Evolutionary conservation across 2,888 invertebrate genomes (phyloP).

Genomic region (Malthinus flaveolus): DNA sequence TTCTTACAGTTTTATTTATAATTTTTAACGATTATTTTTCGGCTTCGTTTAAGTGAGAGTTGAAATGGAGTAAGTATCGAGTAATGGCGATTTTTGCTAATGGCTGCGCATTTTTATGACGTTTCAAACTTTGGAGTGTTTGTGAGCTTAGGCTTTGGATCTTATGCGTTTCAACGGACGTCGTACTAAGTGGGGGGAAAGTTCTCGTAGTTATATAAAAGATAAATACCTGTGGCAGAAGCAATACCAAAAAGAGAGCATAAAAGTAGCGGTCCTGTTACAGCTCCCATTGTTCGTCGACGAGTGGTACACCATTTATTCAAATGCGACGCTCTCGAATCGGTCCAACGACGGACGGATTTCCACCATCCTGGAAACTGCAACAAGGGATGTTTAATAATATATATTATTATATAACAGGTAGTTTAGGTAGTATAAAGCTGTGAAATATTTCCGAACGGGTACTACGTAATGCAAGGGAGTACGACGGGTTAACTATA

Average conservation of each 20-base stretch:
- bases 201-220: background rate
- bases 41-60: background rate
- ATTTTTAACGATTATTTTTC: background rate
- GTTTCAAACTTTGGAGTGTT: no score
- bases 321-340: conserved; percentile 47
- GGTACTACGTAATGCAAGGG: conserved; percentile 19
- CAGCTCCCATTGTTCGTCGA: conserved; percentile 33
- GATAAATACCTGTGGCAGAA: conserved; percentile 34
- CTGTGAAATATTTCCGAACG: conserved; percentile 10
- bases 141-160: no score
- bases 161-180: no score
- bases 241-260: conserved; percentile 35
- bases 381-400: conserved; percentile 21
- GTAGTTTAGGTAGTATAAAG: background rate
- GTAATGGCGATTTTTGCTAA: no score
- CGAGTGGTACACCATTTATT: conserved; percentile 47
- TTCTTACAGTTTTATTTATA: no score
- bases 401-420: background rate
- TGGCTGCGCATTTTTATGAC: no score
- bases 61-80: no score
- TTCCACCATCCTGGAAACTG: conserved; percentile 51
- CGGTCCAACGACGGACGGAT: conserved; percentile 46
- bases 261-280: conserved; percentile 30
- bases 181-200: no score
- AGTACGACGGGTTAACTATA: conserved; percentile 36